Evolutionary conservation across 2,888 invertebrate species (phyloP), one percentile per base, ranked within the genome.

Genomic region (Tetropium fuscum): DNA sequence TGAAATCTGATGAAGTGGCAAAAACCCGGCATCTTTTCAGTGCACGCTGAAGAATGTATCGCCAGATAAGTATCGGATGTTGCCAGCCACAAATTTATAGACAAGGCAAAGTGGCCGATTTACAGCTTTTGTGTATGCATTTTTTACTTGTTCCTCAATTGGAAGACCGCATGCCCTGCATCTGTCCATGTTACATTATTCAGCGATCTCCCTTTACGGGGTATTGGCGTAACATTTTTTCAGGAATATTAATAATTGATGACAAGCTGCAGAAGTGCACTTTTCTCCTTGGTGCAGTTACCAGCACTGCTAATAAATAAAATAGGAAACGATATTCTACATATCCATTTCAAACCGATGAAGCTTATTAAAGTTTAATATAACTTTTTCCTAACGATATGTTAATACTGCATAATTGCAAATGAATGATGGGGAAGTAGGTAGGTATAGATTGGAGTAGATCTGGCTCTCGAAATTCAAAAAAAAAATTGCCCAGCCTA

Each of bases 1-100:
- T 73, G 77, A 78, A 78, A 77, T 76, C 77, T 76, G 74, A 73
- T 63, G 75, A 71, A 61, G 67, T 66, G 53, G 66, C 72, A 76
- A 77, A 76, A 76, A 74, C 69, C 63, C 60, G 74, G 74, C 74
- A 76, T 74, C 74, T 72, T 66, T 71, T 72, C 71, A 63, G 59
- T 5, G 65, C 66, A 77, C 77, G 76, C 64, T 66, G 32, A 72
- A 70, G 75, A 76, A 76, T 77, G 74, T 61, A 63, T 60, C 66
- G 63, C 58, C 58, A 68, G 73, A 72, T 72, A 69, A 69, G 69
- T 69, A 71, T 44, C 69, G 65, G 34, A 45, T 64, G 74, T 68
- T 69, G 68, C 66, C 25, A 69, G 67, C 60, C 65, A 74, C 74
- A 76, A 75, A 75, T 75, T 75, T 75, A 76, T 76, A 76, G 73